Base-by-base conservation (phyloP, 2,113 vertebrate genomes). In the Engystomops pustulosus region DNA sequence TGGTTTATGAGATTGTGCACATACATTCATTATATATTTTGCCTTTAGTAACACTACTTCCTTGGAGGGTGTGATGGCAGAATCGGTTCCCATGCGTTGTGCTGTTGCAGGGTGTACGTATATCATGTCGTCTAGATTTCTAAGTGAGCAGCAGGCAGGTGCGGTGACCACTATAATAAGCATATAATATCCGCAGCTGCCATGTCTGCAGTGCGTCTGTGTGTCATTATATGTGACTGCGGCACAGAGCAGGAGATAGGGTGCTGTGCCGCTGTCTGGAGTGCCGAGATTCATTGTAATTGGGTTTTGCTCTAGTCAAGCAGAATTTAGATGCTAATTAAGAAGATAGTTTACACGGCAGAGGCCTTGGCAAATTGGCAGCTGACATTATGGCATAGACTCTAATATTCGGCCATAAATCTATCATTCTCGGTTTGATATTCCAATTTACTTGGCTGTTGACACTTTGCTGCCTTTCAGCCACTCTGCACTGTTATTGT, bases 301-400 rank as follows among this genome's bases (percentile, higher is more conserved):
- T 47, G 38, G 55, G 62, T 83, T 60, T 84, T 55, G 44, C 36
- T 84, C 27, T 36, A 84, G 74, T 23, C 72, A 20, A 30, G 65
- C 49, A 84, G 44, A 55, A 77, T 84, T 77, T 78, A 84, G 62
- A 84, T 84, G 62, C 44, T 79, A 84, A 84, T 78, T 78, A 77
- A 69, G 62, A 32, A 47, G n/a, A 44, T 45, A 36, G 32, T 55
- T 84, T 84, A 84, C 60, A 78, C 41, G 81, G 58, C 44, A 53
- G 74, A 69, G 45, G 36, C 74, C 71, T 25, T 38, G 47, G 34
- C 34, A 69, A 79, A 78, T 79, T 70, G 74, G 74, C 83, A 58
- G 34, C 83, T 84, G 83, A 84, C 60, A 58, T 84, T 68, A 69
- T 84, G 49, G 41, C 74, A 84, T 70, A 15, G n/a, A 78, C 45